Base-by-base conservation (phyloP, 2,113 vertebrate genomes). In the Acanthisitta chloris region DNA sequence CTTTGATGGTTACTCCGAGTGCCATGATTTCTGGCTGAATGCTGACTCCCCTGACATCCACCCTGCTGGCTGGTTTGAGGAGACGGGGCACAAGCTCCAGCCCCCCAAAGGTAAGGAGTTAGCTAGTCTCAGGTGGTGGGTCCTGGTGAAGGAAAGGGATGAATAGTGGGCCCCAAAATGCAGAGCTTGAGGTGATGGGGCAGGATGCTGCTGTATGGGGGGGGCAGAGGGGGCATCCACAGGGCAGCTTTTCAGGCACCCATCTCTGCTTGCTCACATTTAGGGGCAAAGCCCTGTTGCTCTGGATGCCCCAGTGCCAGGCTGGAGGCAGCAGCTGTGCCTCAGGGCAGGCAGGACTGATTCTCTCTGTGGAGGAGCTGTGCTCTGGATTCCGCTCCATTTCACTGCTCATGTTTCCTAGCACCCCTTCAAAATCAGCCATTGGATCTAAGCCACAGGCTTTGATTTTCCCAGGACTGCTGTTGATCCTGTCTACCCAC, bases 11-110 rank as follows among this genome's bases (percentile, higher is more conserved):
- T 99, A 99, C 96, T 99, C 99, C 0, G 99, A 99, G 94, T 99
- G 99, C 96, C 99, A 99, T 6, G 99, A 99, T 97, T 99, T 99
- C 97, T 99, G 99, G 99, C 98, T 99, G 94, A 99, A 99, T 15
- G 99, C 98, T 62, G 99, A 99, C 96, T 99, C 99, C 23, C 98
- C 99, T 0, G 99, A 99, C 97, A 99, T 99, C 96, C 99, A 99
- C 86, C 98, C 99, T 0, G 98, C 99, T 8, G 99, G 99, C 90
- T 99, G 99, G 99, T 99, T 99, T 89, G 99, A 99, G 97, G 99
- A 98, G 97, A 99, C 99, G 0, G 99, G 98, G 25, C 99, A 99
- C 98, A 99, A 98, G 87, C 98, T 99, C 76, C 99, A 99, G 96
- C 99, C 99, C 54, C 99, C 99, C 0, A 99, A 99, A 99, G 99